Base-by-base conservation (phyloP, 1,140 invertebrate species). In the Sycobia sp. region DNA sequence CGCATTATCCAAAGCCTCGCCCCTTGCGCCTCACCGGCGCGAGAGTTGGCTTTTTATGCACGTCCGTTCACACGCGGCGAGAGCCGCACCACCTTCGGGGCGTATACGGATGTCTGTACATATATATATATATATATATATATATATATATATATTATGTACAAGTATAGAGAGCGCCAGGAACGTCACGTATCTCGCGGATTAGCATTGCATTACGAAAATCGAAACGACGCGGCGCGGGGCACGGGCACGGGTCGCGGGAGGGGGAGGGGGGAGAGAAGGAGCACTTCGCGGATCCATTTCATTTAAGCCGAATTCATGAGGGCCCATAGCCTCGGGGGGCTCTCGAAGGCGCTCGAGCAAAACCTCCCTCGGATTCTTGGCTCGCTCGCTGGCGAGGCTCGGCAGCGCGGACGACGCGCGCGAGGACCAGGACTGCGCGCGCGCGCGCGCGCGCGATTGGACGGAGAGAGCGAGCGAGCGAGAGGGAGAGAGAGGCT, bases 251-350 rank as follows among this genome's bases (percentile, higher is more conserved):
- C n/a, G 29, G 11, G 29, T 32, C 29, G 4, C 29, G 5, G 29
- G 29, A 11, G 29, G 5, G 29, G 11, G 29, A 7, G 5, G 29
- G 29, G n/a, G n/a, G n/a, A 29, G 53, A 49, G 16, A 50, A n/a
- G 29, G 14, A 50, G 8, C 16, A 36, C 54, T 22, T 46, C 57
- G 47, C 59, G 71, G 77, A 79, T 80, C 77, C 71, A 81, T 82
- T 82, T 82, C 80, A 81, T 74, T 75, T 82, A 81, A 82, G 79
- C 79, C 76, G 74, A 81, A 82, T 81, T 82, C 79, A 81, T 81
- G 75, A 72, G 78, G 47, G 49, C 60, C 38, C 27, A 54, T 64
- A 59, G 65, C 59, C 46, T 50, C 44, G 32, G 32, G 27, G 20
- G 22, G 7, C 50, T 53, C 29, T 46, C 8, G 38, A 51, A 49